Conservation (phyloP, 2,797 vertebrate species). For the Erpetoichthys calabaricus region DNA sequence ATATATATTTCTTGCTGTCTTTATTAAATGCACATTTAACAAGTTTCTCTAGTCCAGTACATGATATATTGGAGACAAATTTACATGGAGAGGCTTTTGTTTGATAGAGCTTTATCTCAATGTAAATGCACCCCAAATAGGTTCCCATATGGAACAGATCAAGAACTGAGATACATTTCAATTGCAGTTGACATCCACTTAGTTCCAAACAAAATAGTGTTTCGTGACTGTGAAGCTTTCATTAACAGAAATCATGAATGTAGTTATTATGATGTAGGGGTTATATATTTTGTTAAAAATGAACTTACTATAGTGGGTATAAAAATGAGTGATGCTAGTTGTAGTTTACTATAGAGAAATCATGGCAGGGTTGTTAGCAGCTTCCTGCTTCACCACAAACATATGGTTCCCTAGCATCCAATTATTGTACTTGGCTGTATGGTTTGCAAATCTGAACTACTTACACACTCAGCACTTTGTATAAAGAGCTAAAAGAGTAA, state of each 20-base stretch:
- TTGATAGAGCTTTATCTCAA: constrained; percentile 2
- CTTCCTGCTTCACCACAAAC: no score
- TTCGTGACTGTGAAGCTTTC: no score
- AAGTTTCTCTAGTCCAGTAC: constrained; percentile 3
- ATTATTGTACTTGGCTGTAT: background rate
- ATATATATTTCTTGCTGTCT: background rate
- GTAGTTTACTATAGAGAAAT: no score
- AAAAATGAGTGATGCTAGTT: no score
- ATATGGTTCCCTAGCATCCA: no score
- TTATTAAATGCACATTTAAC: constrained; percentile 6
- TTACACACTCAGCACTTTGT: background rate
- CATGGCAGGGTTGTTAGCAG: no score
- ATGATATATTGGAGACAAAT: background rate
- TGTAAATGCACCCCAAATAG: constrained; percentile 1
- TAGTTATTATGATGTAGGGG: no score
- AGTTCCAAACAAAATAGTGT: no score
- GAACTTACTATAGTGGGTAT: no score
- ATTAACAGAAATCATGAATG: no score
- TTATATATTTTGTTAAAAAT: no score
- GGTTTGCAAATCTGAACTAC: background rate
- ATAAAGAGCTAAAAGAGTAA: no score
- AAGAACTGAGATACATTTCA: background rate
- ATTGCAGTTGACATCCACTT: constrained; percentile 4
- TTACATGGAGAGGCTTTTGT: constrained; percentile 2
- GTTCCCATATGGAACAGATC: constrained; percentile 5